Conservation (phyloP, 2,113 vertebrate species). For the Herpetotheres cachinnans region DNA sequence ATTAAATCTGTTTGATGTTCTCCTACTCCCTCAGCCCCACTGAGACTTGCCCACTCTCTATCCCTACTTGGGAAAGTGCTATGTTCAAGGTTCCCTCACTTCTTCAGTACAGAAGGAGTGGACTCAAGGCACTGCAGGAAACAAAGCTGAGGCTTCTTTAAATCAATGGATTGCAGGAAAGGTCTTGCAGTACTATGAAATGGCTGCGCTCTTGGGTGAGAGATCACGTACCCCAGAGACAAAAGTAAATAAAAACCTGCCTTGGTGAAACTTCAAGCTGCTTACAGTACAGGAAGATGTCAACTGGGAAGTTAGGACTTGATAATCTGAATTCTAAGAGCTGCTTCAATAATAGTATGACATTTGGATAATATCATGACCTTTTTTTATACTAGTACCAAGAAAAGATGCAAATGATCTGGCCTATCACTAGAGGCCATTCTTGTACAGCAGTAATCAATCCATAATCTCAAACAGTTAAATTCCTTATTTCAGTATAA, state of each 20-base stretch:
- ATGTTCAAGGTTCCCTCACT: not conserved
- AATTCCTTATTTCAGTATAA: not conserved
- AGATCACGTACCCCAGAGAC: not conserved
- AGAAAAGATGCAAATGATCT: not conserved
- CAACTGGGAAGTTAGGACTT: not conserved
- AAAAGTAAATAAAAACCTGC: not conserved
- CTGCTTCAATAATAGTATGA: not conserved
- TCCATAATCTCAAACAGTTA: not conserved
- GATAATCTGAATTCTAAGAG: not conserved
- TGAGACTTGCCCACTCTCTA: not conserved
- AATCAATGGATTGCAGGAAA: not conserved
- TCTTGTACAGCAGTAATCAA: not conserved
- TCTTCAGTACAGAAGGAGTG: not conserved
- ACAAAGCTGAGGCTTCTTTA: not conserved
- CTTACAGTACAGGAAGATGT: not conserved
- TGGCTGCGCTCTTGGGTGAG: not conserved
- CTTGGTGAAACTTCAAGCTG: not conserved
- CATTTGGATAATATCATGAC: not conserved
- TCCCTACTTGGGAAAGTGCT: not conserved
- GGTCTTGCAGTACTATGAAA: not conserved
- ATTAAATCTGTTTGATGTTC: not conserved
- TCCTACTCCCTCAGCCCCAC: not conserved
- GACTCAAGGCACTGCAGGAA: not conserved
- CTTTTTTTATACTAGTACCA: not conserved
- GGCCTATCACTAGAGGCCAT: not conserved